These are phyloP conservation scores for Drosophila sucinea DNA, from an alignment of 1,140 invertebrate genomes.

Conservation along the genomic window DNA sequence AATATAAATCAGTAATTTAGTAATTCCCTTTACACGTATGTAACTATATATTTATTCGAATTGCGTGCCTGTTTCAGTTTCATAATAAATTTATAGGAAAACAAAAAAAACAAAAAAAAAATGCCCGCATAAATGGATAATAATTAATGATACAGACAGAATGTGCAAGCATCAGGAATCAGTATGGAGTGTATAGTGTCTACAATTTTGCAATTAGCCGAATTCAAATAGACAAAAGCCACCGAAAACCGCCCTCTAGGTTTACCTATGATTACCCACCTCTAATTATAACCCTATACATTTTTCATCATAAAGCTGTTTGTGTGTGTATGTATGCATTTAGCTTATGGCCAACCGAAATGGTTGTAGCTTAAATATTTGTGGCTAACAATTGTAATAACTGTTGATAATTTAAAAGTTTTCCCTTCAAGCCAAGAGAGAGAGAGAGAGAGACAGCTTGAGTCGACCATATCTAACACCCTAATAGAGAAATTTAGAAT, in stretches of 20 bases:
- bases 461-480: no score
- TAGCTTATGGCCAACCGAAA: background rate
- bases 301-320: constrained; percentile 3
- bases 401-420: constrained; percentile 10
- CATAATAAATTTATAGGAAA: constrained; percentile 4
- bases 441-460: no score
- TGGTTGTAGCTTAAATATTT: background rate
- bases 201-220: constrained; percentile 9
- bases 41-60: background rate
- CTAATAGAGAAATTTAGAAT: no score
- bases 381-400: constrained; percentile 4
- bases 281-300: constrained; percentile 5
- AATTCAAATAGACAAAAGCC: constrained; percentile 3
- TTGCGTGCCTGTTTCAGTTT: background rate
- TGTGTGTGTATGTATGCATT: background rate
- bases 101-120: background rate
- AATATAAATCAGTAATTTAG: constrained; percentile 8
- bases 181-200: background rate
- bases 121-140: constrained; percentile 4
- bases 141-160: background rate
- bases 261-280: background rate
- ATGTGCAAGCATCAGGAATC: background rate
- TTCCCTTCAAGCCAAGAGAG: no score
- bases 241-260: background rate
- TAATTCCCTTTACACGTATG: constrained; percentile 1